Conservation (phyloP, 2,797 vertebrate genomes). For the Hephaestus fuliginosus region DNA sequence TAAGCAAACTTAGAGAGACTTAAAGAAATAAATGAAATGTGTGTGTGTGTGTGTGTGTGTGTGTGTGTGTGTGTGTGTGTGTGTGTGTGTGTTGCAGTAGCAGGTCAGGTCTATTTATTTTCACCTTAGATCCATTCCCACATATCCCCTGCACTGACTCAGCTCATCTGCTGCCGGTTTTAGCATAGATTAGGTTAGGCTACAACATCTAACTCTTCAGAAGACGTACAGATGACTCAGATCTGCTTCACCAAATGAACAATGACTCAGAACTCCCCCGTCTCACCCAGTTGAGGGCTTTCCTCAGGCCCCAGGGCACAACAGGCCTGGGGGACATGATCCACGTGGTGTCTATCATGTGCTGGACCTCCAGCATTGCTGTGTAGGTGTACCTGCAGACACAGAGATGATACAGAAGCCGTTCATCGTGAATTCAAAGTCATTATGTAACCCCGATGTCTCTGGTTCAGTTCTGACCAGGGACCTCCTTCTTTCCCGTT, state of each 20-base stretch:
- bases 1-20: too few relatives aligned
- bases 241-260: not conserved
- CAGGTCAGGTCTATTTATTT: not conserved
- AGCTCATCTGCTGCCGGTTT: not conserved
- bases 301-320: conserved; percentile 96
- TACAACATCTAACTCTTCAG: not conserved
- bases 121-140: not conserved
- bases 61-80: not conserved
- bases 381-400: conserved; percentile 86
- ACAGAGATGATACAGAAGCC: conserved; percentile 1
- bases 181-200: not conserved
- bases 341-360: conserved; percentile 95
- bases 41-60: not conserved
- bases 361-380: conserved; percentile 90
- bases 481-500: not conserved
- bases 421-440: not conserved
- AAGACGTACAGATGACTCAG: too few relatives aligned
- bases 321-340: conserved; percentile 91
- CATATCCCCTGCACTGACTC: too few relatives aligned
- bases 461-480: not conserved
- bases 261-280: not conserved
- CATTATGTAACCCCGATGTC: too few relatives aligned
- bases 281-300: conserved; percentile 93
- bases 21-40: too few relatives aligned
- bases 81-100: not conserved